Evolutionary conservation across 2,888 invertebrate genomes (phyloP), one percentile per base, ranked within the genome.

Genomic region (Sesia bembeciformis): DNA sequence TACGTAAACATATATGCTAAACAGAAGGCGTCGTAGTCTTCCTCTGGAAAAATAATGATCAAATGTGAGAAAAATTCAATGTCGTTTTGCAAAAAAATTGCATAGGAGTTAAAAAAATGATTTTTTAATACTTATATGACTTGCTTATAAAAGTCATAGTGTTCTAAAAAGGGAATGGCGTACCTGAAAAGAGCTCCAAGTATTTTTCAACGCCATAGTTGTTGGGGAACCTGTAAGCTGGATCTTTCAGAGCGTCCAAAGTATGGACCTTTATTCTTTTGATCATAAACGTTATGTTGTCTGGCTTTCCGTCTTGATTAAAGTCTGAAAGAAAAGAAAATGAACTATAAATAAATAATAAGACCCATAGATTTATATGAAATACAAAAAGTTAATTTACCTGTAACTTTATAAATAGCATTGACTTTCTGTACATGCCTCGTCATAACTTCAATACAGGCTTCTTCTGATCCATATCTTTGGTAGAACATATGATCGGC

Each of bases 121-220:
- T 23, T 23, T 23, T 23, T 23, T 23, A 23, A 23, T 23, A 23
- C 23, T 23, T 23, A 23, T 23, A 23, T 23, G 23, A 23, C 23
- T 23, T 23, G 23, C 43, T 43, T 39, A 40, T 39, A 7, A 39
- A 40, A 7, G 40, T 39, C 8, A 39, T 50, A 40, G 39, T 39
- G 40, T 43, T 5, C 4, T 43, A 23, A 46, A 46, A 46, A 46
- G 23, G 7, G 43, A 61, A 60, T 56, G 54, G 60, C 62, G 62
- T 85, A 96, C 96, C 96, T 65, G 98, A 98, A 91, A 99, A 98
- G 60, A 98, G 92, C 87, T 99, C 99, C 61, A 99, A 92, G 89
- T 98, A 99, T 90, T 99, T 98, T 80, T 98, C 98, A 56, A 99
- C 99, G 51, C 98, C 99, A 78, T 99, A 98, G 85, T 98, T 98